A percentile compares a stretch with the other conserved stretches of the same genome.
These are phyloP conservation scores for Pheosia gnoma DNA, from an alignment of 2,888 invertebrate species.

Conservation along the genomic window DNA sequence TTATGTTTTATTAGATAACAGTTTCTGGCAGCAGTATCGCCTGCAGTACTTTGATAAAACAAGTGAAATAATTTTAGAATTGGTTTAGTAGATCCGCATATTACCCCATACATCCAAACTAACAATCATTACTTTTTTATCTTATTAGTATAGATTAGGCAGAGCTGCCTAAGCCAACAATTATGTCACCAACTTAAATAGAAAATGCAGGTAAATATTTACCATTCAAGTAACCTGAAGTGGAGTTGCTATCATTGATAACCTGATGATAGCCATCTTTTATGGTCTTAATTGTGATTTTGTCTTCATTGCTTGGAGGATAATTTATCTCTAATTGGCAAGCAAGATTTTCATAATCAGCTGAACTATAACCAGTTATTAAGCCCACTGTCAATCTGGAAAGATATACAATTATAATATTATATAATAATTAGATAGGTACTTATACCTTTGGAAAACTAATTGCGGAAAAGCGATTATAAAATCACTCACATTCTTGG, in stretches of 20 bases:
- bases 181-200: background rate
- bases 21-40: too few species aligned
- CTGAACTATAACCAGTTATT: constrained; percentile 44
- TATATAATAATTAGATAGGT: background rate
- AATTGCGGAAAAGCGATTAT: constrained; percentile 5
- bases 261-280: constrained; percentile 41
- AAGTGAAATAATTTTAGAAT: too few species aligned
- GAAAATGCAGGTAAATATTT: constrained; percentile 12
- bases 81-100: too few species aligned
- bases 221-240: constrained; percentile 47
- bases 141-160: too few species aligned
- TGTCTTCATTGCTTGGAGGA: constrained; percentile 29
- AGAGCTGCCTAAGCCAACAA: background rate
- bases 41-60: too few species aligned
- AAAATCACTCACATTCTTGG: constrained; percentile 44
- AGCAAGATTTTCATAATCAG: constrained; percentile 57
- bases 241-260: constrained; percentile 29
- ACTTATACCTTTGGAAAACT: background rate
- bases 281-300: constrained; percentile 38
- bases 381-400: constrained; percentile 54
- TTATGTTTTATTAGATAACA: too few species aligned
- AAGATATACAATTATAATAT: constrained; percentile 14
- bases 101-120: too few species aligned
- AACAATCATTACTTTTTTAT: too few species aligned
- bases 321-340: constrained; percentile 54